phyloP scores from a whole-genome alignment of 2,888 invertebrate species.

The Leptothorax acervorum region DNA sequence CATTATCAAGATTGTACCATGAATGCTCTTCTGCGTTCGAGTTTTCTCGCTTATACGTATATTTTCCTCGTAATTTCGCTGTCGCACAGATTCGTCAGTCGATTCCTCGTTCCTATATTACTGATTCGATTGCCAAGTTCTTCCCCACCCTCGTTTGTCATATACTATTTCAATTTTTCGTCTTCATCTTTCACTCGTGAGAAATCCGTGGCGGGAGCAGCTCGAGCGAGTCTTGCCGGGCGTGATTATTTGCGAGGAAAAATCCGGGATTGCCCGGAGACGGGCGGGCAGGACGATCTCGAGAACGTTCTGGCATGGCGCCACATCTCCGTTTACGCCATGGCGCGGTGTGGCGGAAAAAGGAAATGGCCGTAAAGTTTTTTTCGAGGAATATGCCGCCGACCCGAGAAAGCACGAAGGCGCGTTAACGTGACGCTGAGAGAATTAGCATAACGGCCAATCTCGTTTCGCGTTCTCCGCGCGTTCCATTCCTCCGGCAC shows the following conservation, averaged over 20 bases:
- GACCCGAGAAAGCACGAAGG: conserved; percentile 44
- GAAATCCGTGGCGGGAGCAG: conserved; percentile 58
- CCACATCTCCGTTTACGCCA: conserved; percentile 65
- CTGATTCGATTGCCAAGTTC: conserved; percentile 41
- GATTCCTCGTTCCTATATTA: conserved; percentile 27
- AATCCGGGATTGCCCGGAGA: conserved; percentile 57
- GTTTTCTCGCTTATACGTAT: conserved; percentile 30
- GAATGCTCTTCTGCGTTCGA: not conserved
- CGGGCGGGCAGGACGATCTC: conserved; percentile 53
- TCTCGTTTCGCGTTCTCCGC: conserved; percentile 36
- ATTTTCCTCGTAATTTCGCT: conserved; percentile 31
- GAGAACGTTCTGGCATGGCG: conserved; percentile 67
- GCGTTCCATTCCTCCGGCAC: conserved; percentile 4
- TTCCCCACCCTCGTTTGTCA: not conserved
- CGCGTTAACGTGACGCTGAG: conserved; percentile 57
- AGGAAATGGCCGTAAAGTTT: conserved; percentile 66
- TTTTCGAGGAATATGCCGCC: conserved; percentile 51
- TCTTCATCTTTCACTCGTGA: conserved; percentile 54
- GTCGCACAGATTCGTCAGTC: conserved; percentile 37
- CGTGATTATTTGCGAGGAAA: conserved; percentile 66
- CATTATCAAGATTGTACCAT: conserved; percentile 34
- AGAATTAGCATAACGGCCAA: conserved; percentile 69
- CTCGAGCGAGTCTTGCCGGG: conserved; percentile 56
- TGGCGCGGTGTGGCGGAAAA: conserved; percentile 46
- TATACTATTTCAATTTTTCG: conserved; percentile 32